Conservation (phyloP, 2,797 vertebrate genomes). For the Molossus alvarezi region DNA sequence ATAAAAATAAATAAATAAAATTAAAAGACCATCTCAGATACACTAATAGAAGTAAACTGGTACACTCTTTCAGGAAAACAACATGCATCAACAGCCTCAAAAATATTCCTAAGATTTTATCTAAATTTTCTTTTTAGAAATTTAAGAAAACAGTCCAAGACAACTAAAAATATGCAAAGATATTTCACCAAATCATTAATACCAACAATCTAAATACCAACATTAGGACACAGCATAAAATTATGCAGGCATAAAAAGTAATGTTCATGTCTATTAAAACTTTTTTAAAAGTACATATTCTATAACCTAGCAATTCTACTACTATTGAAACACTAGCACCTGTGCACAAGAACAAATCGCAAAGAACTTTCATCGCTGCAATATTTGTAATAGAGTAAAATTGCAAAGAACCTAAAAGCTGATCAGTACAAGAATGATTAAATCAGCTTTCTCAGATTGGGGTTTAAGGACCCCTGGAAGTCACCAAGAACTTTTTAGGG, state of each 20-base stretch:
- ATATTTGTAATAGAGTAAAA: background rate
- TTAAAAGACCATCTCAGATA: background rate
- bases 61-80: conserved; percentile 41
- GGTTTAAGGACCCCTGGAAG: background rate
- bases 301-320: conserved; percentile 14
- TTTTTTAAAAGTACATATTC: background rate
- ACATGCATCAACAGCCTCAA: background rate
- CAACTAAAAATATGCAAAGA: conserved; percentile 54
- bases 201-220: conserved; percentile 35
- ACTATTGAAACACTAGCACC: conserved; percentile 12
- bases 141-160: conserved; percentile 59
- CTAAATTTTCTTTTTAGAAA: conserved; percentile 51
- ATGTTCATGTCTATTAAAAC: background rate
- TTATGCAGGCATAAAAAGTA: conserved; percentile 44
- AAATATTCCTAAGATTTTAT: conserved; percentile 32
- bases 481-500: background rate
- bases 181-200: conserved; percentile 17
- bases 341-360: background rate
- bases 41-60: conserved; percentile 10
- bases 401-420: background rate
- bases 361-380: conserved; percentile 20
- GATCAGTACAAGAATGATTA: background rate
- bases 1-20: background rate
- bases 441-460: conserved; percentile 21
- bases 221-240: conserved; percentile 5